Base-by-base conservation (phyloP, 1,140 invertebrate genomes). In the Vollenhovia emeryi region DNA sequence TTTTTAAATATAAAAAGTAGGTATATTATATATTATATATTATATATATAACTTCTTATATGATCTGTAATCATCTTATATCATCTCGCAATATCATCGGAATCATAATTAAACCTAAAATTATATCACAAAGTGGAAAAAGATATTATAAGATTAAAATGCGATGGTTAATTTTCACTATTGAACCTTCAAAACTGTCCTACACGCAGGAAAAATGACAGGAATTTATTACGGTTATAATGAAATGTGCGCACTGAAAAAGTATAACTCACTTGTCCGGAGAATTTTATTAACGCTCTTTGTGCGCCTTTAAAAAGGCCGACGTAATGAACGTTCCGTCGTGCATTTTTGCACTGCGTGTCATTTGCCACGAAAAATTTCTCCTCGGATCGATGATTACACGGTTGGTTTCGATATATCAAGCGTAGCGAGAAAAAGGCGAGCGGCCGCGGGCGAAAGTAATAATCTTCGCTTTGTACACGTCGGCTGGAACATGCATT, bases 381-480 rank as follows among this genome's bases (percentile, higher is more conserved):
- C 79, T 73, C 79, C 21, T 82, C 50, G 66, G 43, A 71, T 71
- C 78, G 30, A 73, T 83, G 68, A 83, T 83, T 83, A 83, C 27
- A 74, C 68, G 69, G 69, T 66, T 69, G 74, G 40, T 52, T 79
- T 79, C 76, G 76, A 79, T 15, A 48, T 79, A 79, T 79, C 76
- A 33, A 50, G n/a, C 62, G 57, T 45, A 45, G 75, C 60, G 60
- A 52, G 60, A 79, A 79, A 78, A 79, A 48, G 60, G 60, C 59
- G 21, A 66, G 62, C 52, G 59, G 43, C 75, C 60, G 60, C 59
- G 45, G 76, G 76, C 62, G 62, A 36, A 68, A 68, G 76, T 79
- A 79, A 79, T 79, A 68, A 79, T 79, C 59, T 79, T 79, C 59
- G 76, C 60, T 79, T 68, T 79, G 76, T 68, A 45, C 45, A 68